These are phyloP conservation scores for Callorhinus ursinus DNA, from an alignment of 2,113 vertebrate genomes.

Conservation along the genomic window DNA sequence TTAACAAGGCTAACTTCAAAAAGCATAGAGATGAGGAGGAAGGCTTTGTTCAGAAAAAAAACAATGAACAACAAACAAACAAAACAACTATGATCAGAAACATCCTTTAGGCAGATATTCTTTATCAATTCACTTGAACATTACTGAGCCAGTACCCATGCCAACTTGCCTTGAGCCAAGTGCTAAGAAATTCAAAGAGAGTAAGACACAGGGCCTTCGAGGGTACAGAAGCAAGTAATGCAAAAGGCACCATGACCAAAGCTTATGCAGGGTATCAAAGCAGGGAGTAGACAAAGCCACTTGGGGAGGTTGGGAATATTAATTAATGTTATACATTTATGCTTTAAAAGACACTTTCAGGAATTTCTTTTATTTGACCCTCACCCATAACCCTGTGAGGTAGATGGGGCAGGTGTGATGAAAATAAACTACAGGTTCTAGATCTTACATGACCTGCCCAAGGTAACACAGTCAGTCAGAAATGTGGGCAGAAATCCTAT, in stretches of 20 bases:
- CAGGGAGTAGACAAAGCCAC: background rate
- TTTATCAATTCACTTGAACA: background rate
- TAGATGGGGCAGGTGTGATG: background rate
- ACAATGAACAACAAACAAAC: background rate
- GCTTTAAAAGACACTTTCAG: background rate
- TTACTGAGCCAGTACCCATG: background rate
- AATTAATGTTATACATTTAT: background rate
- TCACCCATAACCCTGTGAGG: background rate
- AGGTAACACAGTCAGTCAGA: background rate
- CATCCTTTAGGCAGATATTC: background rate
- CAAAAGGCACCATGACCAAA: background rate
- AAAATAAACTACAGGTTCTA: background rate
- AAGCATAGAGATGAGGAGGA: background rate
- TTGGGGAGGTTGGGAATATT: background rate
- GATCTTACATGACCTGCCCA: background rate
- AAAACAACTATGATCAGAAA: background rate
- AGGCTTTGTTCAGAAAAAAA: background rate
- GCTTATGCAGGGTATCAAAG: background rate
- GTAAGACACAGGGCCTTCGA: background rate
- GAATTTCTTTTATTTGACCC: background rate
- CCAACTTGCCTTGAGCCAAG: background rate
- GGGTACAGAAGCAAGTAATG: background rate
- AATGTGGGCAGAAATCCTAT: background rate
- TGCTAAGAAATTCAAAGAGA: constrained; percentile 1
- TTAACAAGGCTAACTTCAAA: background rate